These are phyloP conservation scores for Teinopalpus imperialis DNA, from an alignment of 2,888 invertebrate genomes.

Conservation along the genomic window DNA sequence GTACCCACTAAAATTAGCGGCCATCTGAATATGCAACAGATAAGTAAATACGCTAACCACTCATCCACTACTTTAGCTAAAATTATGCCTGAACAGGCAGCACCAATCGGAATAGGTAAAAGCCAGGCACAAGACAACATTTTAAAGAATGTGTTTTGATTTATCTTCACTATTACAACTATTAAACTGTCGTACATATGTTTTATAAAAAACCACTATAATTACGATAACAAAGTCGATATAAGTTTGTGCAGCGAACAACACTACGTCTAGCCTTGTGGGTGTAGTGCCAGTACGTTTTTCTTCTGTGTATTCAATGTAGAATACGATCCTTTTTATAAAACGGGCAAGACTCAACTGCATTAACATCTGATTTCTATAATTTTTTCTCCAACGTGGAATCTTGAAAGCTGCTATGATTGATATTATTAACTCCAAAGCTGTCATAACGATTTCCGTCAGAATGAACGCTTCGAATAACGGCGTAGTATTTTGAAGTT, in stretches of 20 bases:
- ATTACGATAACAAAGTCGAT: conserved; percentile 65
- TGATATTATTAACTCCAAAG: conserved; percentile 58
- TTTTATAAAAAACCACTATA: conserved; percentile 65
- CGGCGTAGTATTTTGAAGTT: conserved; percentile 29
- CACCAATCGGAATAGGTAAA: conserved; percentile 53
- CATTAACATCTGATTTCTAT: conserved; percentile 72
- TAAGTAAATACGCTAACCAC: conserved; percentile 51
- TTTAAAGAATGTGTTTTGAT: conserved; percentile 51
- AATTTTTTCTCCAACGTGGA: conserved; percentile 65
- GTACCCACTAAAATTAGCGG: conserved; percentile 63
- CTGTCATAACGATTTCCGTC: conserved; percentile 64
- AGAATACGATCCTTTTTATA: conserved; percentile 55
- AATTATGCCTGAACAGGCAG: conserved; percentile 43
- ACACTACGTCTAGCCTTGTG: conserved; percentile 29
- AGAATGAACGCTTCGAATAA: conserved; percentile 56
- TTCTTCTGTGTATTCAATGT: conserved; percentile 47
- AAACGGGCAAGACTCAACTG: conserved; percentile 65
- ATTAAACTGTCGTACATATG: conserved; percentile 71
- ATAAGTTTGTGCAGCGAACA: conserved; percentile 53
- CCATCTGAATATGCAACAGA: conserved; percentile 62
- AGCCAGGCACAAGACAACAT: conserved; percentile 60
- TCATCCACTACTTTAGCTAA: conserved; percentile 36
- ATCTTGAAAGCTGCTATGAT: conserved; percentile 58
- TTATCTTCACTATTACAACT: conserved; percentile 62
- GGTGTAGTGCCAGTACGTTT: conserved; percentile 32